Conservation (phyloP, 2,113 vertebrate genomes). For the Anarrhichthys ocellatus region DNA sequence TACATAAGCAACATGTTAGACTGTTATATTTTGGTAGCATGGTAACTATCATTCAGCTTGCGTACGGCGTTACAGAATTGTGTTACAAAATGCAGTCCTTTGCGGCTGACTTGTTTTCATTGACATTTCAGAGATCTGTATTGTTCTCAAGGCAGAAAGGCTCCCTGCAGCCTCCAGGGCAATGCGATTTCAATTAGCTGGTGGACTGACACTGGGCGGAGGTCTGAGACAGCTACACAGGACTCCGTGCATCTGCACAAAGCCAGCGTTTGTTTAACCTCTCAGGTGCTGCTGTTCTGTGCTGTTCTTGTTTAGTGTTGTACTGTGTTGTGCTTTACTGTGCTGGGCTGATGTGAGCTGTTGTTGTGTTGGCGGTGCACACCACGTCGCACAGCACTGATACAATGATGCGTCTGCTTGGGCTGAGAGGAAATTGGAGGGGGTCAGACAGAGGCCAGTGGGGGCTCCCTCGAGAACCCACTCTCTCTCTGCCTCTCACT, state of each 20-base stretch:
- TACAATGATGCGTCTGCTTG: constrained; percentile 19
- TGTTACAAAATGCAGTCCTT: constrained; percentile 12
- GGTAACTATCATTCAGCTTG: neutral
- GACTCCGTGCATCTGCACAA: constrained; percentile 34
- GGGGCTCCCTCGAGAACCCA: constrained; percentile 40
- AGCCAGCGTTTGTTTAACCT: constrained; percentile 30
- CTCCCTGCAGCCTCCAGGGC: constrained; percentile 29
- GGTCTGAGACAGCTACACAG: constrained; percentile 30
- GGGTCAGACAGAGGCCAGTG: constrained; percentile 68
- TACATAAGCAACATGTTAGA: neutral
- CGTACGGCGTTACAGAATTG: neutral
- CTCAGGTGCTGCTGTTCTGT: constrained; percentile 27
- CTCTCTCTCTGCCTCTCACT: constrained; percentile 30
- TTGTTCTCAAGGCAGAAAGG: constrained; percentile 43
- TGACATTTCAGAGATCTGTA: constrained; percentile 50
- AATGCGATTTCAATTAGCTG: constrained; percentile 47
- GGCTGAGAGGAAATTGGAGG: constrained; percentile 36
- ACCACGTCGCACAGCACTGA: neutral
- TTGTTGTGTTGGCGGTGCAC: constrained; percentile 4
- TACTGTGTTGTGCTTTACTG: neutral
- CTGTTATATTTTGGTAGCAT: neutral
- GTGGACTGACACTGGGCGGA: constrained; percentile 37
- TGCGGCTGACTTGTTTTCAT: constrained; percentile 43
- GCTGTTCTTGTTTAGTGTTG: neutral
- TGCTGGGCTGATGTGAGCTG: constrained; percentile 4